A percentile compares a stretch with the other conserved stretches of the same genome.
phyloP scores from a whole-genome alignment of 2,888 invertebrate species.

The Agrotis exclamationis region DNA sequence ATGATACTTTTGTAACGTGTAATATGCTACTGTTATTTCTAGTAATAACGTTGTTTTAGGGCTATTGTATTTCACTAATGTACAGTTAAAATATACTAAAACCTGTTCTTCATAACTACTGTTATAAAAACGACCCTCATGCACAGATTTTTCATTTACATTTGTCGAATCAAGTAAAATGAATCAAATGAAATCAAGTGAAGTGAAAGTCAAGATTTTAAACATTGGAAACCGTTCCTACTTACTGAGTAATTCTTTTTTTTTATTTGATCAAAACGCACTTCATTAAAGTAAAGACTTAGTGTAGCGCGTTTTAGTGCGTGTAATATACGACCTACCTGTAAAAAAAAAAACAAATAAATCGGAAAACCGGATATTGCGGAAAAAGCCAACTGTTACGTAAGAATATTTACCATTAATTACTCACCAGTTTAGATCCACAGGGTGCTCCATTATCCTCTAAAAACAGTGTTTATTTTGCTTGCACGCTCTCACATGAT shows the following conservation, averaged over 20 bases:
- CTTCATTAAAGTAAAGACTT: neutral
- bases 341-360: neutral
- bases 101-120: neutral
- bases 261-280: neutral
- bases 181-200: no score
- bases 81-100: neutral
- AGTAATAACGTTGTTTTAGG: conserved; percentile 15
- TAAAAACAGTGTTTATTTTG: conserved; percentile 50
- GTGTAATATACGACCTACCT: no score
- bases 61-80: neutral
- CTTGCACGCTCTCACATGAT: conserved; percentile 44
- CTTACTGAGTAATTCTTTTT: neutral
- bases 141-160: no score
- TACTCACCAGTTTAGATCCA: conserved; percentile 50
- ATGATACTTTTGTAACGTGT: conserved; percentile 31
- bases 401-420: conserved; percentile 38
- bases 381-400: conserved; percentile 9
- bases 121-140: neutral
- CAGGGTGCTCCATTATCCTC: conserved; percentile 41
- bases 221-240: neutral
- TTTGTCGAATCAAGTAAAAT: neutral
- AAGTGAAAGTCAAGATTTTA: no score
- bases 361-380: neutral
- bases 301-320: no score
- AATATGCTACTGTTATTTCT: conserved; percentile 20